These are phyloP conservation scores for Neoascia interrupta DNA, from an alignment of 2,888 invertebrate species.

Conservation along the genomic window DNA sequence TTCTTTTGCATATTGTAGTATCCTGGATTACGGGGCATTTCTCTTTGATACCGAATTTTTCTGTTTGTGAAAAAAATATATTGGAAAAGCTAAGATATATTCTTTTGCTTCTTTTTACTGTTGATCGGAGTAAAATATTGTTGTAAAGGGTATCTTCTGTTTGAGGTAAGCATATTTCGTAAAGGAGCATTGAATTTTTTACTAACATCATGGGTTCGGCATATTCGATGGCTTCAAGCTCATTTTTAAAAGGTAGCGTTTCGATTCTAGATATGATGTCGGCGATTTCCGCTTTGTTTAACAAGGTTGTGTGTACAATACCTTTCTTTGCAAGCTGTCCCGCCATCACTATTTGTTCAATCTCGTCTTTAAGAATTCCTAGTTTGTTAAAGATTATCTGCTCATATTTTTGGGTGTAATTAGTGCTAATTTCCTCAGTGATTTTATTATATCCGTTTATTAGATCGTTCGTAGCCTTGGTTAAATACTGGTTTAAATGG, in stretches of 20 bases:
- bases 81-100: conserved; percentile 31
- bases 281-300: conserved; percentile 58
- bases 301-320: conserved; percentile 55
- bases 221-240: conserved; percentile 62
- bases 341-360: conserved; percentile 19
- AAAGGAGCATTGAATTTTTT: conserved; percentile 54
- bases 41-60: conserved; percentile 31
- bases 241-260: conserved; percentile 64
- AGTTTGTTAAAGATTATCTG: conserved; percentile 19
- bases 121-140: conserved; percentile 50
- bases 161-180: conserved; percentile 55
- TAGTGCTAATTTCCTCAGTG: conserved; percentile 1
- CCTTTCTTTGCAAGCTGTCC: conserved; percentile 51
- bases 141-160: conserved; percentile 52
- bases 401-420: conserved; percentile 14
- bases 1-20: background rate
- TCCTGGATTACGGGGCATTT: background rate
- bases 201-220: conserved; percentile 63
- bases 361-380: conserved; percentile 19
- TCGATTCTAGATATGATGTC: conserved; percentile 60
- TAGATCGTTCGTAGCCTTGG: conserved; percentile 2
- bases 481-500: conserved; percentile 27
- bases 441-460: conserved; percentile 32
- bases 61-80: conserved; percentile 39
- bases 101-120: conserved; percentile 42